Evolutionary conservation across 92 coral and sea anemone species (phyloP), one percentile per base, ranked within the genome.

Genomic region (Umimayanthus chanpuru): DNA sequence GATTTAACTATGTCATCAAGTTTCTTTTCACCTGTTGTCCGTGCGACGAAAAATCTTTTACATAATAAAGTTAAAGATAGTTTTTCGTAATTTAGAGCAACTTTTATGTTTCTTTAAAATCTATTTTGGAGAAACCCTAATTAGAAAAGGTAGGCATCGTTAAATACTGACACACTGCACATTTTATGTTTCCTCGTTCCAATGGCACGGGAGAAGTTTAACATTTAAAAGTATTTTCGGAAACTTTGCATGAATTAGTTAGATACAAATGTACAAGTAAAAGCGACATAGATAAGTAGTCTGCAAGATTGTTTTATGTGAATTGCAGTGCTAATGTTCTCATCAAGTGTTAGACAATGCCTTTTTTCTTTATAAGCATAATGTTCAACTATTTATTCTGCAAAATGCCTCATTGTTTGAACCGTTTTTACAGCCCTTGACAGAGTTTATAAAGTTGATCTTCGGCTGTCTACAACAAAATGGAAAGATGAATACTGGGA

Each of bases 401-500:
- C 40, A 21, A 23, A 32, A 74, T 56, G 5, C 55, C 6, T 40
- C 5, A 3, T 61, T 61, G 68, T 23, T 18, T 9, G 1, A 21
- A 30, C n/a, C 50, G 61, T 89, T 38, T 71, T 50, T 66, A 21
- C 79, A 95, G 98, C 90, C 15, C 91, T 95, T 61, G 92, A 92
- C 67, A 91, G 90, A 68, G 93, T 92, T 81, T 95, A 87, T 85
- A 91, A 91, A 85, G 77, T 93, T 65, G 91, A 91, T 56, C 81
- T 95, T 26, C 92, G 93, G 81, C 82, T 95, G 15, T 66, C 96
- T 30, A 53, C 90, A 40, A 93, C 88, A 29, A 78, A 83, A 55
- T 95, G 94, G 93, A 85, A 88, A 20, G 94, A 93, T 38, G 94
- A 95, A 58, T 93, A 88, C 86, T 86, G 96, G 87, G 70, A 77